A percentile compares a stretch with the other conserved stretches of the same genome.
These are phyloP conservation scores for Leptinotarsa undecemlineata DNA, from an alignment of 1,140 invertebrate genomes.

Conservation along the genomic window DNA sequence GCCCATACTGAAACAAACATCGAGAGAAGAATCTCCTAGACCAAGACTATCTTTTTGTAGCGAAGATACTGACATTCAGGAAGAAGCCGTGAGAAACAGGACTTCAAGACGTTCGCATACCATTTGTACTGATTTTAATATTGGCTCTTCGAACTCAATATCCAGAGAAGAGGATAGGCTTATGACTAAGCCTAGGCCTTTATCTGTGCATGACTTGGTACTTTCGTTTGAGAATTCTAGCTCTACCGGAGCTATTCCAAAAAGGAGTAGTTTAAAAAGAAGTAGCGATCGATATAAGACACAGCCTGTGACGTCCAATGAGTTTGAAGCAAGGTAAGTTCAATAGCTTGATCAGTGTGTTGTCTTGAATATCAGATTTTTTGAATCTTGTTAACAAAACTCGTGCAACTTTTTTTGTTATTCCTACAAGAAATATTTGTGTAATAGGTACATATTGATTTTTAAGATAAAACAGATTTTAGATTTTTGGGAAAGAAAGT, in stretches of 20 bases:
- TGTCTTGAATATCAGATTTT: too few species aligned
- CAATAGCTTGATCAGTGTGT: not conserved
- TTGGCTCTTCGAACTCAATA: constrained; percentile 31
- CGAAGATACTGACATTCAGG: constrained; percentile 50
- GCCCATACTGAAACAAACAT: constrained; percentile 63
- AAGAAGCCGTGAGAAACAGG: constrained; percentile 30
- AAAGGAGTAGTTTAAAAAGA: constrained; percentile 57
- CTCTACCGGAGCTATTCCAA: constrained; percentile 54
- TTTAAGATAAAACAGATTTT: too few species aligned
- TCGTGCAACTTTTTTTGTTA: too few species aligned
- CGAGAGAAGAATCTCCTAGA: constrained; percentile 61
- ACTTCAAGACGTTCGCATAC: constrained; percentile 44
- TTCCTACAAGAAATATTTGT: too few species aligned
- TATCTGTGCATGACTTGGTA: constrained; percentile 51
- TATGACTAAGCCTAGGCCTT: constrained; percentile 42
- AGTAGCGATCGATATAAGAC: constrained; percentile 63
- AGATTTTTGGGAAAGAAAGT: too few species aligned
- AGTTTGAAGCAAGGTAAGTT: constrained; percentile 62
- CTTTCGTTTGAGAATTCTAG: constrained; percentile 46
- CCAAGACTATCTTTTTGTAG: constrained; percentile 62
- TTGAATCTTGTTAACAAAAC: too few species aligned
- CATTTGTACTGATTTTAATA: constrained; percentile 46
- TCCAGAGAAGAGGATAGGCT: constrained; percentile 40
- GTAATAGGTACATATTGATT: too few species aligned
- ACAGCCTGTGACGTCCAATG: constrained; percentile 69